Evolutionary conservation across 2,113 vertebrate species (phyloP), one percentile per base, ranked within the genome.

Genomic region (Garra rufa): DNA sequence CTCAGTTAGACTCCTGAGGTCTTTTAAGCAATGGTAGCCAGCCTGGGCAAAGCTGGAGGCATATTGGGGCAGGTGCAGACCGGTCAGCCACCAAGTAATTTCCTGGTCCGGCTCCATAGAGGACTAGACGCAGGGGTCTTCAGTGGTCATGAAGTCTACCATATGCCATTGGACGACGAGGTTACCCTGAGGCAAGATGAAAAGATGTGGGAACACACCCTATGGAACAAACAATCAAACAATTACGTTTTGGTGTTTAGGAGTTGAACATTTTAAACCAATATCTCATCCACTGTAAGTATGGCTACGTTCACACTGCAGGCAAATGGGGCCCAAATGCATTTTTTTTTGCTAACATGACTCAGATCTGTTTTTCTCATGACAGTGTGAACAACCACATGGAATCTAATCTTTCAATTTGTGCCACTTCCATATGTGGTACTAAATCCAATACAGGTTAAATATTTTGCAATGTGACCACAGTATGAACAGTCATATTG

Each of bases 21-120:
- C 96, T 24, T 57, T 89, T 76, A 97, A 86, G 69, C 75, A 73
- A 17, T 77, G 86, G 84, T 96, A 98, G 11, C 98, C 97, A 44
- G 87, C 91, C 21, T 90, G 88, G 2, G 86, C 92, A 86, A 99
- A 97, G 76, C 85, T 88, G 5, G 71, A 21, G 81, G 91, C 88
- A 75, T 99, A 99, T 59, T 96, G 97, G 34, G 94, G 87, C 88
- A 99, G 93, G 85, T 94, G 98, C 85, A 99, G 96, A 85, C 90
- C 90, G 69, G 85, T 87, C 57, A 99, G 91, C 95, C 98, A 97
- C 86, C 93, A 92, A 88, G 57, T 88, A 28, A 98, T 92, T 61
- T 95, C 94, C 38, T 85, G 84, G 81, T 84, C 85, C 6, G 76
- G 87, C 85, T 94, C 90, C 13, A 81, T 87, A 87, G 88, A 85